Conservation (phyloP, 2,888 invertebrate species). For the Chloromyia formosa region DNA sequence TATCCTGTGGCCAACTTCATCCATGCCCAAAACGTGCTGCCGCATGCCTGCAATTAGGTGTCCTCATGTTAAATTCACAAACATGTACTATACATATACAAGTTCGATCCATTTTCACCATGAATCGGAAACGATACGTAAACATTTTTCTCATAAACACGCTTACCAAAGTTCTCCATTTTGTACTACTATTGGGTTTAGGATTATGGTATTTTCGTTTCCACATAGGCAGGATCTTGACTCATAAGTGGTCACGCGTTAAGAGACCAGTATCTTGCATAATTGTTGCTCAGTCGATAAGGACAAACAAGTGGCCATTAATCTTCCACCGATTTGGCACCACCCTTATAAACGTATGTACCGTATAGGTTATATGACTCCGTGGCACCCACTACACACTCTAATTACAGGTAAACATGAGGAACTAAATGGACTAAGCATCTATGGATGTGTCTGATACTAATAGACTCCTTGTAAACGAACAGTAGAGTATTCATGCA, state of each 20-base stretch:
- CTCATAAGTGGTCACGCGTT: background rate
- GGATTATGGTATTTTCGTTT: background rate
- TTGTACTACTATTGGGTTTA: background rate
- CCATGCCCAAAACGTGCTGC: constrained; percentile 15
- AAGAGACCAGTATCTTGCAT: background rate
- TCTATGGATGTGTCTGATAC: background rate
- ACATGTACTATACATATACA: constrained; percentile 8
- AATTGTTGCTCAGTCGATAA: background rate
- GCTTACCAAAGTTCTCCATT: background rate
- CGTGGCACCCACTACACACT: background rate
- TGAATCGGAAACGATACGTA: constrained; percentile 2
- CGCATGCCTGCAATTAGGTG: constrained; percentile 21
- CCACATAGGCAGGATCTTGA: background rate
- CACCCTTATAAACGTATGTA: constrained; percentile 16
- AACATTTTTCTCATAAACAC: constrained; percentile 22
- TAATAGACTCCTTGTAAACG: background rate
- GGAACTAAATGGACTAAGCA: background rate
- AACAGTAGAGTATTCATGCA: background rate
- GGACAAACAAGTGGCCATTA: constrained; percentile 19
- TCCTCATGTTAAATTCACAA: background rate
- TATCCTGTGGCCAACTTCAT: constrained; percentile 12
- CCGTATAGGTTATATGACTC: background rate
- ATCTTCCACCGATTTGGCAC: constrained; percentile 31
- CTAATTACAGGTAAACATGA: constrained; percentile 24
- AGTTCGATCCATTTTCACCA: background rate